Base-by-base conservation (phyloP, 64 coral and sea anemone genomes). In the Stichodactyla helianthus region DNA sequence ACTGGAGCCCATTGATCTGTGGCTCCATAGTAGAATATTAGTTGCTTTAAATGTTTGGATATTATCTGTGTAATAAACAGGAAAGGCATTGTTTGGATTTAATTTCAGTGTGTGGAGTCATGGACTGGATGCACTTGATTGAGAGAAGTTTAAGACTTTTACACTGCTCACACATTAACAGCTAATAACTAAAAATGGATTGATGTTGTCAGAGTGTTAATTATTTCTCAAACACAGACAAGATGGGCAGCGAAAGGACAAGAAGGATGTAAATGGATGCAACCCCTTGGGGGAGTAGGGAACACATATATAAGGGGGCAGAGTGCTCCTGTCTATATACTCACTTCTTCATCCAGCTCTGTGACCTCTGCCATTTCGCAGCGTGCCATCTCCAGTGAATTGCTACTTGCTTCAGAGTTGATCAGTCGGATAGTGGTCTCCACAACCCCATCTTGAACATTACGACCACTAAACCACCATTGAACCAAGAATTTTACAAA, bases 11-110 rank as follows among this genome's bases (percentile, higher is more conserved):
- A 98, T 65, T 92, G 89, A 77, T 98, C 96, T 55, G 79, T 88
- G 4, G 90, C 59, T 55, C 96, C 96, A 78, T 98, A 98, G 85
- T 98, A 98, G 62, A 98, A 93, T 50, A 98, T 88, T 10, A 98
- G 56, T 55, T 92, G 92, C 64, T 95, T 70, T 25, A 98, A 87
- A 54, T 98, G 87, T 55, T 88, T 79, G 70, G 81, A 50, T 55
- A 98, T 98, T 5, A 95, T 87, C 96, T 98, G 71, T 20, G 27
- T 25, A 6, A 79, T 7, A 31, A 71, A 71, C 14, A 57, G 5
- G 44, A 84, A 7, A 61, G 6, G 0, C 10, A 50, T 51, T 56
- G 59, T 44, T 44, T 44, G 35, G 1, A 44, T 44, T 44, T n/a
- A n/a, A 44, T 44, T 44, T 44, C 35, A 44, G 2, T 44, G 35